Conservation (phyloP, 92 coral and sea anemone genomes). For the Porites cylindrica region DNA sequence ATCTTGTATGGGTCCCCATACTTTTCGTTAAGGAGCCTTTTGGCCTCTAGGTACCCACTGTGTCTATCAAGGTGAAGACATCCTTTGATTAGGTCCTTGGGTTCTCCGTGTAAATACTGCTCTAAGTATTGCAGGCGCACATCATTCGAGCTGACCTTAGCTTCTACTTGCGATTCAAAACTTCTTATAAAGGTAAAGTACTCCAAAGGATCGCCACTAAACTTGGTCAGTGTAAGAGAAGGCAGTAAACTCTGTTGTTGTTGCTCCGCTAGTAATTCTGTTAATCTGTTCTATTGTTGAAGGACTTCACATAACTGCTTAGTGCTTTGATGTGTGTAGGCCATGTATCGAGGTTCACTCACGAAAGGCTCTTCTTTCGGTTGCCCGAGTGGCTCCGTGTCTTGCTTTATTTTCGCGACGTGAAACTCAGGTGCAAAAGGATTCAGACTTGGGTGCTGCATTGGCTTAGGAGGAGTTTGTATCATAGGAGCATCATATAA, state of each 20-base stretch:
- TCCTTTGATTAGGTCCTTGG: conserved; percentile 69
- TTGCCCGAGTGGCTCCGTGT: too few species aligned
- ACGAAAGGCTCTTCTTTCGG: too few species aligned
- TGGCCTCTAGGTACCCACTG: conserved; percentile 52
- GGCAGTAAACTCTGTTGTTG: conserved; percentile 57
- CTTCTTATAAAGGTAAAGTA: conserved; percentile 28
- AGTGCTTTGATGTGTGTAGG: not conserved
- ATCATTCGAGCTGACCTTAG: conserved; percentile 11
- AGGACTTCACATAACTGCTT: conserved; percentile 14
- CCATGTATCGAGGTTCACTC: too few species aligned
- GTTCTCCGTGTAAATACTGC: conserved; percentile 60
- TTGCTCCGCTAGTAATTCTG: conserved; percentile 46
- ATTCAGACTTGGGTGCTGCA: not conserved
- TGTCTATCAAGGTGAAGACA: conserved; percentile 43
- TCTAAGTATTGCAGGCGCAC: conserved; percentile 52
- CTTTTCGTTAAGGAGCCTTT: conserved; percentile 51
- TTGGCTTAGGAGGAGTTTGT: not conserved
- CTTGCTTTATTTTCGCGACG: not conserved
- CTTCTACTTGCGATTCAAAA: conserved; percentile 60
- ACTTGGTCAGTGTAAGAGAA: conserved; percentile 41
- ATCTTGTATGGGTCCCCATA: conserved; percentile 64
- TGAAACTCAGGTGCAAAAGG: conserved; percentile 2
- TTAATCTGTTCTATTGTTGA: conserved; percentile 47
- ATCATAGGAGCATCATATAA: not conserved
- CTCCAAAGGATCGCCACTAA: conserved; percentile 63